These are phyloP conservation scores for Megastigmus dorsalis DNA, from an alignment of 2,888 invertebrate species.

Conservation along the genomic window DNA sequence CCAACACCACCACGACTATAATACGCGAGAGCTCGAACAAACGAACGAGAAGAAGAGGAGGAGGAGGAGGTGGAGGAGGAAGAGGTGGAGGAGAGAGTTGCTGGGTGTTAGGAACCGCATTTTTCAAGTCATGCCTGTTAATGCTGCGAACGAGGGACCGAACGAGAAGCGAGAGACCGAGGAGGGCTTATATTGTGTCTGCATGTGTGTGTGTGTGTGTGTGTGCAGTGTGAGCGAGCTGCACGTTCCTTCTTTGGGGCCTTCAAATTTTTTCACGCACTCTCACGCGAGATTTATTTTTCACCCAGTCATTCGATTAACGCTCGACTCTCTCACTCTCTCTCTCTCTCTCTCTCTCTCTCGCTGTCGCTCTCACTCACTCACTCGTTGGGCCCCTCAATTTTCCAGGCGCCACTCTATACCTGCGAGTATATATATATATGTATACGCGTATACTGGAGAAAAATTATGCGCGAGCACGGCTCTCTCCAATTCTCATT, in stretches of 20 bases:
- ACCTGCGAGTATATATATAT: too few species aligned
- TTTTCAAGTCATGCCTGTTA: slow-evolving; percentile 73
- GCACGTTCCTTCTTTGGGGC: too few species aligned
- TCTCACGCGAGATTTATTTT: slow-evolving; percentile 48
- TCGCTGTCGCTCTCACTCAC: too few species aligned
- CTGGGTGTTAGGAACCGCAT: slow-evolving; percentile 62
- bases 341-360: too few species aligned
- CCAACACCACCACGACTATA: too few species aligned
- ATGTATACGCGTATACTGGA: too few species aligned
- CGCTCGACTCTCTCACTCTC: too few species aligned
- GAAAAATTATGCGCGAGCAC: background rate
- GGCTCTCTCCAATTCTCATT: background rate
- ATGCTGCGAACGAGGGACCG: slow-evolving; percentile 57
- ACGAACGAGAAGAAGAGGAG: too few species aligned
- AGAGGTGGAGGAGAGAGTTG: slow-evolving; percentile 53
- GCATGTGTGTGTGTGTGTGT: background rate
- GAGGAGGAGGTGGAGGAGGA: slow-evolving; percentile 58
- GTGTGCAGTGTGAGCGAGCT: too few species aligned
- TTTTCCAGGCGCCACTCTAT: slow-evolving; percentile 47
- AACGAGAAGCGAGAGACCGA: slow-evolving; percentile 45
- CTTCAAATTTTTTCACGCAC: slow-evolving; percentile 6
- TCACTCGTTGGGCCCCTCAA: slow-evolving; percentile 21
- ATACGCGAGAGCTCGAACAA: too few species aligned
- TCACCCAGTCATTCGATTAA: slow-evolving; percentile 39
- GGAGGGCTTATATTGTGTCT: background rate